Conservation (phyloP, 2,797 vertebrate genomes). For the Chloroceryle amazona region DNA sequence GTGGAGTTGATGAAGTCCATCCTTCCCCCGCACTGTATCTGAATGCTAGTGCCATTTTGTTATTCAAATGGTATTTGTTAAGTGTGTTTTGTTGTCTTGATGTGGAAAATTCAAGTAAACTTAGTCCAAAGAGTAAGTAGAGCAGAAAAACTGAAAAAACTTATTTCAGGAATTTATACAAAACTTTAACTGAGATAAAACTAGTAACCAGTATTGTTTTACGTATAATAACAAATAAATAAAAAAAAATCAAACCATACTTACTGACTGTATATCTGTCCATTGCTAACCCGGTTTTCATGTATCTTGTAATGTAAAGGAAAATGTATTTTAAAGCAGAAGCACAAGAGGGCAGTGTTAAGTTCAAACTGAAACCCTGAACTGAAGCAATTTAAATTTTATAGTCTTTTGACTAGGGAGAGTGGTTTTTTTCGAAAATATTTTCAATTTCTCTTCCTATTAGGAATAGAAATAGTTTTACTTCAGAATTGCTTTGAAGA, state of each 20-base stretch:
- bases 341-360: slow-evolving; percentile 73
- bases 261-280: neutral
- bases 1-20: no score
- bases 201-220: neutral
- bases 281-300: neutral
- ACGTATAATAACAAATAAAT: rapidly evolving
- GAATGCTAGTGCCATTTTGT: neutral
- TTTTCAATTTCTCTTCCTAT: neutral
- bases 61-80: neutral
- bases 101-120: neutral
- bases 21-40: neutral
- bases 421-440: neutral
- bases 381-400: neutral
- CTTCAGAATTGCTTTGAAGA: slow-evolving; percentile 36
- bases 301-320: neutral
- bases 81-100: neutral
- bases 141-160: neutral
- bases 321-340: slow-evolving; percentile 13
- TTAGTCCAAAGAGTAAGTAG: neutral
- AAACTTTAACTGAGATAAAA: neutral
- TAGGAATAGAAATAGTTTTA: neutral
- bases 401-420: neutral
- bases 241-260: neutral
- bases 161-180: neutral
- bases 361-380: slow-evolving; percentile 30